Evolutionary conservation across 2,888 invertebrate genomes (phyloP).

Genomic region (Dorcus hopei): DNA sequence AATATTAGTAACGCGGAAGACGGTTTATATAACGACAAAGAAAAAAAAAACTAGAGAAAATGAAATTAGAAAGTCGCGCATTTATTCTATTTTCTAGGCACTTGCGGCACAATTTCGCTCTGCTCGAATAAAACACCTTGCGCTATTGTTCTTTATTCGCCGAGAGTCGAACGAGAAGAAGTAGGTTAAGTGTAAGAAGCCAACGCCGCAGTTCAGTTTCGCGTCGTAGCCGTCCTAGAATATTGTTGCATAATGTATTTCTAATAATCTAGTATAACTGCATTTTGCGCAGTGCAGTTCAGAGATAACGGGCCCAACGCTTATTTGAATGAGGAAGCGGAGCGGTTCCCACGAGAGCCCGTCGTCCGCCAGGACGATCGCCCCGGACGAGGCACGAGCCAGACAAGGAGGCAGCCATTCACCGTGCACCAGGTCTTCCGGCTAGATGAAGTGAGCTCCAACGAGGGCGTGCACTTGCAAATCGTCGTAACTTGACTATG

Average conservation of each 20-base stretch:
- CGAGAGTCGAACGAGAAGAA: no score
- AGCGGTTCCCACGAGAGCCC: constrained; percentile 33
- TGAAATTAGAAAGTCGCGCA: no score
- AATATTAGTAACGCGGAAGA: no score
- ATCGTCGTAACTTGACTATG: constrained; percentile 9
- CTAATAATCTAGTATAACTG: constrained; percentile 3
- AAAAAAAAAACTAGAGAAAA: no score
- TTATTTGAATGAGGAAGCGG: constrained; percentile 38
- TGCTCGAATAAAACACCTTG: no score
- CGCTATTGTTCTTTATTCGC: no score
- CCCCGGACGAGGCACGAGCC: neutral
- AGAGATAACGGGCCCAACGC: constrained; percentile 34
- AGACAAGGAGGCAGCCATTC: constrained; percentile 16
- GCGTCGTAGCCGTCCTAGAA: neutral
- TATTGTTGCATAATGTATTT: constrained; percentile 1
- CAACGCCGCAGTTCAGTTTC: neutral
- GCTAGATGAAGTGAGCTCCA: neutral
- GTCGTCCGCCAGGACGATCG: constrained; percentile 9
- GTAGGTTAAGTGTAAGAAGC: no score
- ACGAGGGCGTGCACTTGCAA: constrained; percentile 14
- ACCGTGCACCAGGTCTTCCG: neutral
- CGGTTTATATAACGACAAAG: no score
- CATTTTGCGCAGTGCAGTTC: constrained; percentile 14
- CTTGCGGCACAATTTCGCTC: no score
- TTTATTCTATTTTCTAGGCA: no score